Percentiles rank a stretch among this genome's conserved stretches.
phyloP scores from a whole-genome alignment of 2,113 vertebrate species.

The Peromyscus californicus region DNA sequence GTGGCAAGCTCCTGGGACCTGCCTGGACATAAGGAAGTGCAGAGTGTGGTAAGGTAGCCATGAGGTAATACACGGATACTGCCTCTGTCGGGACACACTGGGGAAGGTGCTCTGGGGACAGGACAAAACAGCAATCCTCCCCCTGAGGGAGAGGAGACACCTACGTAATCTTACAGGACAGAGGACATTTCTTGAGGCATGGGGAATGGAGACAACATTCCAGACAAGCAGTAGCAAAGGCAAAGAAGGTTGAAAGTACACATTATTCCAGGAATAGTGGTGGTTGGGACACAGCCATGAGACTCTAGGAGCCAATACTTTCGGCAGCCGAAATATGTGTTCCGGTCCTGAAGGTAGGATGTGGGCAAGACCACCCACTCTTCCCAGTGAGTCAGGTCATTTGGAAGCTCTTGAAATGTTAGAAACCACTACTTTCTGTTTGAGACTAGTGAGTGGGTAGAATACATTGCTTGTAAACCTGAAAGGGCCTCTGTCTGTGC shows the following conservation, averaged over 20 bases:
- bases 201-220: neutral
- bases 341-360: neutral
- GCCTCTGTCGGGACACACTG: neutral
- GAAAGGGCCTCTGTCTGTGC: neutral
- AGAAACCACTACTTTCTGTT: neutral
- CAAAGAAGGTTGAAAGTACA: neutral
- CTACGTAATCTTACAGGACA: neutral
- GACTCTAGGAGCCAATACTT: neutral
- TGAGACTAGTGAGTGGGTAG: neutral
- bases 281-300: neutral
- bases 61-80: neutral
- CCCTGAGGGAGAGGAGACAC: neutral
- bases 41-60: too few species aligned
- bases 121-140: neutral
- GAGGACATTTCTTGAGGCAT: constrained; percentile 3
- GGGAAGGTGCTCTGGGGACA: neutral
- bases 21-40: neutral
- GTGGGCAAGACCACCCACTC: neutral
- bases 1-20: neutral
- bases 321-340: neutral
- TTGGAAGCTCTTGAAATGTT: neutral
- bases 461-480: neutral
- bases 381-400: neutral
- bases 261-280: neutral
- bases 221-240: neutral